Evolutionary conservation across 1,140 invertebrate species (phyloP).

Genomic region (Bombyx mori): DNA sequence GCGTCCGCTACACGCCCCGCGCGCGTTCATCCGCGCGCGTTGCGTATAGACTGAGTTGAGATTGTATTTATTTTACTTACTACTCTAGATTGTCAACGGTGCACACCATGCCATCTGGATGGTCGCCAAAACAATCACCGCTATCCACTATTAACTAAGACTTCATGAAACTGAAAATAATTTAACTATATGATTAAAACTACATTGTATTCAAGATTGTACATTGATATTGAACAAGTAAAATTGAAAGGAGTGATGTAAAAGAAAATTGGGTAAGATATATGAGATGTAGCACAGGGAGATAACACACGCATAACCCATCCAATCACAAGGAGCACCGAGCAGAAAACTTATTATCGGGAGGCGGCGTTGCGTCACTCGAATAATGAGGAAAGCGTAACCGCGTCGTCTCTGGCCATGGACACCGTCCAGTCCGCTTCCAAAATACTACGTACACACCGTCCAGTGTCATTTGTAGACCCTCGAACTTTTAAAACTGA

Average conservation of each 20-base stretch:
- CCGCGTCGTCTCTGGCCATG: slow-evolving; percentile 2
- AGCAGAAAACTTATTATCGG: slow-evolving; percentile 55
- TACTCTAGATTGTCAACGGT: slow-evolving; percentile 35
- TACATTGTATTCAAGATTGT: not conserved
- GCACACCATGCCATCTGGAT: slow-evolving; percentile 53
- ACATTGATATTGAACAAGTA: slow-evolving; percentile 16
- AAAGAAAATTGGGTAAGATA: slow-evolving; percentile 46
- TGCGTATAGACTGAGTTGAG: not conserved
- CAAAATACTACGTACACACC: not conserved
- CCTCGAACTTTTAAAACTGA: slow-evolving; percentile 65
- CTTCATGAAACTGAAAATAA: too few relatives aligned
- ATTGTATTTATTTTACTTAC: slow-evolving; percentile 6
- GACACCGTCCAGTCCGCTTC: not conserved
- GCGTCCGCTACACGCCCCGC: too few relatives aligned
- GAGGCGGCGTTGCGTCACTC: slow-evolving; percentile 38
- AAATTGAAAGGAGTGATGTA: slow-evolving; percentile 24
- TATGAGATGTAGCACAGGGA: slow-evolving; percentile 31
- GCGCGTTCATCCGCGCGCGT: too few relatives aligned
- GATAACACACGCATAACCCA: slow-evolving; percentile 55
- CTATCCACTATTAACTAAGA: slow-evolving; percentile 50
- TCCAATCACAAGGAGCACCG: slow-evolving; percentile 51
- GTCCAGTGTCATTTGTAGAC: slow-evolving; percentile 11
- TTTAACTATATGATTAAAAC: too few relatives aligned
- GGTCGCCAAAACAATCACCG: slow-evolving; percentile 63
- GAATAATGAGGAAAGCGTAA: slow-evolving; percentile 32